Conservation (phyloP, 2,797 vertebrate species). For the Hydrophis major region DNA sequence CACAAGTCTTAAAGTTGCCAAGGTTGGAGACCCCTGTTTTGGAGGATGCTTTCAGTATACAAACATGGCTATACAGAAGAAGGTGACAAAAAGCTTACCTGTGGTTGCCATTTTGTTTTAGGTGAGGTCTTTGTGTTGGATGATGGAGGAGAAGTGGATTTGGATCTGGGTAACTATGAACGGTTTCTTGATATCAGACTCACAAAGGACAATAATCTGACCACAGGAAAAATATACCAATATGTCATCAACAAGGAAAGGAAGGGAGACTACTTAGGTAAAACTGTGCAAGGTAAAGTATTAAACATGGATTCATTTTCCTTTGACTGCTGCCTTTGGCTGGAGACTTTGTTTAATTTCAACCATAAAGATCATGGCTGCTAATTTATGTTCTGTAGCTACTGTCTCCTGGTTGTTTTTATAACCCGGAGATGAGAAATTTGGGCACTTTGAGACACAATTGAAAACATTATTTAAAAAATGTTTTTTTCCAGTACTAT, state of each 20-base stretch:
- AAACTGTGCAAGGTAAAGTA: conserved; percentile 91
- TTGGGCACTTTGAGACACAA: too few relatives aligned
- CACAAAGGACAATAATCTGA: conserved; percentile 94
- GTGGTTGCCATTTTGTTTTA: conserved; percentile 48
- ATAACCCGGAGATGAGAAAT: not conserved
- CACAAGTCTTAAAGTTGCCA: too few relatives aligned
- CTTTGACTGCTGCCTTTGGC: not conserved
- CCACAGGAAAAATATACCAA: conserved; percentile 96
- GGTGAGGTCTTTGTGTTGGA: conserved; percentile 96
- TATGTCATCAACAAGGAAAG: conserved; percentile 97
- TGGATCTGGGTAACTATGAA: conserved; percentile 95
- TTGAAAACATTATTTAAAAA: not conserved
- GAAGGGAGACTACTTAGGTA: conserved; percentile 92
- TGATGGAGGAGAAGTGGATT: conserved; percentile 93
- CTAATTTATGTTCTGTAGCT: not conserved
- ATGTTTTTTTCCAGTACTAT: not conserved
- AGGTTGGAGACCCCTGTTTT: not conserved
- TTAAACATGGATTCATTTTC: conserved; percentile 9
- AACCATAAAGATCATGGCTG: not conserved
- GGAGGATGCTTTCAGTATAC: not conserved
- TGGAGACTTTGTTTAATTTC: not conserved
- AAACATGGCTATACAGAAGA: not conserved
- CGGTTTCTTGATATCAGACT: conserved; percentile 94
- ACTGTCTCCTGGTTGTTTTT: not conserved
- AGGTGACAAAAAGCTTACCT: not conserved